phyloP scores from a whole-genome alignment of 2,888 invertebrate species.

The Phanerotoma sp. region DNA sequence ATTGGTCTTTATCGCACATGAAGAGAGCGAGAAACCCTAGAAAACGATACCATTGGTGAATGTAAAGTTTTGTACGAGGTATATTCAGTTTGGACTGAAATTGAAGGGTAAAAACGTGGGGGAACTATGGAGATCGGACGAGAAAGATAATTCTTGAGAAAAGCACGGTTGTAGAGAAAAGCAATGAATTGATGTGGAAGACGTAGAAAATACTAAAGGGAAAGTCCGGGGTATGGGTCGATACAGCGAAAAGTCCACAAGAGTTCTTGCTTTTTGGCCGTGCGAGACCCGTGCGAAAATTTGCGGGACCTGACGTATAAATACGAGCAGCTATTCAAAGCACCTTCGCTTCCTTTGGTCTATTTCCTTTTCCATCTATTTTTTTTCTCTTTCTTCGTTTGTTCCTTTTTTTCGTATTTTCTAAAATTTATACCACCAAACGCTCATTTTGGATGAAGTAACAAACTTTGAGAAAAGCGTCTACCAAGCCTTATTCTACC shows the following conservation, averaged over 20 bases:
- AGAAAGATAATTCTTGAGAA: background rate
- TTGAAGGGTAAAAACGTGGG: background rate
- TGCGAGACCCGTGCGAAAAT: constrained; percentile 3
- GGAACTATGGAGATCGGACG: too few relatives aligned
- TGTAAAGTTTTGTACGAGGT: too few relatives aligned
- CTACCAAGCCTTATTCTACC: too few relatives aligned
- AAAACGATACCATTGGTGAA: too few relatives aligned
- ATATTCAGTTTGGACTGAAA: background rate
- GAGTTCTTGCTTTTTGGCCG: background rate
- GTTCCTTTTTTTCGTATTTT: too few relatives aligned
- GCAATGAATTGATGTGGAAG: constrained; percentile 15
- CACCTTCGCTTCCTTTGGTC: background rate
- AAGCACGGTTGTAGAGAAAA: constrained; percentile 9
- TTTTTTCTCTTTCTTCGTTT: background rate
- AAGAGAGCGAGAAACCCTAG: too few relatives aligned
- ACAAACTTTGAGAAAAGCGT: too few relatives aligned
- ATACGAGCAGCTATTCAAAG: constrained; percentile 15
- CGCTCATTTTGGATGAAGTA: too few relatives aligned
- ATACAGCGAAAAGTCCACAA: constrained; percentile 38
- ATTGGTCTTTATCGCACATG: too few relatives aligned
- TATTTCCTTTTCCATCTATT: constrained; percentile 10
- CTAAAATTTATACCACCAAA: too few relatives aligned
- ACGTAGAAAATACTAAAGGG: constrained; percentile 16
- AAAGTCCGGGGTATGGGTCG: constrained; percentile 38
- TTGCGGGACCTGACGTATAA: constrained; percentile 5